These are phyloP conservation scores for Semnornis frantzii DNA, from an alignment of 2,113 vertebrate genomes.

Conservation along the genomic window DNA sequence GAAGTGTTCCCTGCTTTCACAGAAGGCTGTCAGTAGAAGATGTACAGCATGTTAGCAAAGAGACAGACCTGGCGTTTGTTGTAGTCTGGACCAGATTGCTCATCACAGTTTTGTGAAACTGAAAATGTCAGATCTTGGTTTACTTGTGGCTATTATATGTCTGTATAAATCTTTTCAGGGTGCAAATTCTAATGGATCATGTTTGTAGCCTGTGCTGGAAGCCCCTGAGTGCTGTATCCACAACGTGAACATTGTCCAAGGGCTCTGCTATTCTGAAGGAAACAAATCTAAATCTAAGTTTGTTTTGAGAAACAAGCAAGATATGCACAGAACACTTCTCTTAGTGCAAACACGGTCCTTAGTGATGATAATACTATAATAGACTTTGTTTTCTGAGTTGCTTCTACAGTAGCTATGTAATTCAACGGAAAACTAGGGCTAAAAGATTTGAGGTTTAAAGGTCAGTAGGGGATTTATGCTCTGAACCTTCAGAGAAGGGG, in stretches of 20 bases:
- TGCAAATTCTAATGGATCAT: slow-evolving; percentile 31
- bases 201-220: neutral
- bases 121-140: slow-evolving; percentile 58
- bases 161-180: slow-evolving; percentile 61
- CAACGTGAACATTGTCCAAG: neutral
- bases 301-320: neutral
- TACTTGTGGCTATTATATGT: slow-evolving; percentile 44
- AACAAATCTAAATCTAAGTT: accelerated
- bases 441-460: neutral
- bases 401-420: neutral
- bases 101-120: neutral
- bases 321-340: neutral
- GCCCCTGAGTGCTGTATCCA: neutral
- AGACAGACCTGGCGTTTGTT: neutral
- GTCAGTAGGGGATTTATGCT: neutral
- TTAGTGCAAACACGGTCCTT: neutral
- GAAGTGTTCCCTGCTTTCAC: neutral
- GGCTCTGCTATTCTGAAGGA: neutral
- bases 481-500: neutral
- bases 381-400: neutral
- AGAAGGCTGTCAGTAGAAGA: neutral
- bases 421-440: neutral
- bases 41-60: slow-evolving; percentile 1
- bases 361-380: neutral
- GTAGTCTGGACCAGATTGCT: neutral